phyloP scores from a whole-genome alignment of 2,113 vertebrate genomes.

The Oreochromis aureus region DNA sequence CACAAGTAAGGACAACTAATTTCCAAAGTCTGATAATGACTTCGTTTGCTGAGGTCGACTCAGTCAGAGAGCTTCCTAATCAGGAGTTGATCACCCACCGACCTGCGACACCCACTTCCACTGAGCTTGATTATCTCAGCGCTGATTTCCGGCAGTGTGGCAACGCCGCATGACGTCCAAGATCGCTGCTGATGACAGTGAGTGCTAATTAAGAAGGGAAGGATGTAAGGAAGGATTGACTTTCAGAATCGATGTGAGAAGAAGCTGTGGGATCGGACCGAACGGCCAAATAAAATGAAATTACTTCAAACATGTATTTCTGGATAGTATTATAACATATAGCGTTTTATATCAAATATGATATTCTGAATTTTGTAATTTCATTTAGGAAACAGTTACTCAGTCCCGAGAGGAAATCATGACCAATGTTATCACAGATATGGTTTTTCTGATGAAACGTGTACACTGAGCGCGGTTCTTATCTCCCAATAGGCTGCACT shows the following conservation, averaged over 20 bases:
- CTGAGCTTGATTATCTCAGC: slow-evolving; percentile 29
- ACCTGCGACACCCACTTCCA: slow-evolving; percentile 21
- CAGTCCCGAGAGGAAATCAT: neutral
- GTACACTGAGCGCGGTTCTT: neutral
- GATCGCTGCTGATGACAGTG: neutral
- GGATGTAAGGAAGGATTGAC: neutral
- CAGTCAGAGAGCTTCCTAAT: slow-evolving; percentile 35
- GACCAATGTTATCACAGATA: neutral
- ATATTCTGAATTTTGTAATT: neutral
- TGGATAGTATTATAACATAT: neutral
- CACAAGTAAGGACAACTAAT: neutral
- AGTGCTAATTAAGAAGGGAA: slow-evolving; percentile 22
- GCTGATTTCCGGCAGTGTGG: slow-evolving; percentile 3
- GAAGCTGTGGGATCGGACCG: neutral
- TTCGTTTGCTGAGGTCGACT: slow-evolving; percentile 6
- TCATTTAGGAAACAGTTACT: neutral
- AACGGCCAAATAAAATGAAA: neutral
- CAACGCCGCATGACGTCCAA: neutral
- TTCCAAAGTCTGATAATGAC: slow-evolving; percentile 23
- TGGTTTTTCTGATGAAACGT: neutral
- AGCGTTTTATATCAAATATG: neutral
- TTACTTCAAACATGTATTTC: neutral
- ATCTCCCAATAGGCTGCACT: neutral
- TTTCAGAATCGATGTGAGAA: neutral
- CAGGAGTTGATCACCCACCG: neutral